phyloP scores from a whole-genome alignment of 2,797 vertebrate species.

The Cirrhinus mrigala region DNA sequence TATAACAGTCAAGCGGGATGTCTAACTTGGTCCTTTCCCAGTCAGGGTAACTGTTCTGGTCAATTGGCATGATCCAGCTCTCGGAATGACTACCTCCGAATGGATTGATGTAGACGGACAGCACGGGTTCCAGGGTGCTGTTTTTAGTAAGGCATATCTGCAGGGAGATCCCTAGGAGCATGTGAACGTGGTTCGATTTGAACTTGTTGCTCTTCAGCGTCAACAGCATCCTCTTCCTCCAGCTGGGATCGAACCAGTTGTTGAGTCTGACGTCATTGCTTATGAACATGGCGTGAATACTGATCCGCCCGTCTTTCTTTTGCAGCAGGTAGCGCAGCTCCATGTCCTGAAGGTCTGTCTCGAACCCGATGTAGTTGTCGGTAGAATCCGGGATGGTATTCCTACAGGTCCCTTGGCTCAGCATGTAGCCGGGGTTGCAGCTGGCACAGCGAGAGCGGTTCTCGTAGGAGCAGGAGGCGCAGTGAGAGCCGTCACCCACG shows the following conservation, averaged over 20 bases:
- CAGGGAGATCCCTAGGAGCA: conserved; percentile 95
- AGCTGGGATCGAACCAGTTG: conserved; percentile 97
- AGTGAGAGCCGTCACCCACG: conserved; percentile 87
- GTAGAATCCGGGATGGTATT: conserved; percentile 94
- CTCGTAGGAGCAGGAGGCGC: conserved; percentile 89
- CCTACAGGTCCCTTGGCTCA: conserved; percentile 93
- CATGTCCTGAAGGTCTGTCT: conserved; percentile 93
- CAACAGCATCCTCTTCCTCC: conserved; percentile 96
- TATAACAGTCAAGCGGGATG: conserved; percentile 93
- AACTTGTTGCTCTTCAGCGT: conserved; percentile 98
- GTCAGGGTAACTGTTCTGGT: conserved; percentile 93
- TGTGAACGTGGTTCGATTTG: conserved; percentile 95
- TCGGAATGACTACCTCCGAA: conserved; percentile 99
- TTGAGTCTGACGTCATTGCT: conserved; percentile 97
- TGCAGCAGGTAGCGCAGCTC: conserved; percentile 92
- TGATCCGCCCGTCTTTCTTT: conserved; percentile 87
- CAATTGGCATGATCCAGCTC: conserved; percentile 98
- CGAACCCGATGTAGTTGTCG: conserved; percentile 95
- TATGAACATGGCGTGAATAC: conserved; percentile 95
- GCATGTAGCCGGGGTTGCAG: conserved; percentile 92
- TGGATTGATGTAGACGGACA: conserved; percentile 95
- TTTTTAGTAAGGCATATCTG: conserved; percentile 98
- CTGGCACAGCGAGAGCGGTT: conserved; percentile 93
- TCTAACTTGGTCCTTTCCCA: conserved; percentile 98
- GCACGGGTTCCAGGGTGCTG: conserved; percentile 93